Conservation (phyloP, 2,797 vertebrate species). For the Alcedo quadribrachys region DNA sequence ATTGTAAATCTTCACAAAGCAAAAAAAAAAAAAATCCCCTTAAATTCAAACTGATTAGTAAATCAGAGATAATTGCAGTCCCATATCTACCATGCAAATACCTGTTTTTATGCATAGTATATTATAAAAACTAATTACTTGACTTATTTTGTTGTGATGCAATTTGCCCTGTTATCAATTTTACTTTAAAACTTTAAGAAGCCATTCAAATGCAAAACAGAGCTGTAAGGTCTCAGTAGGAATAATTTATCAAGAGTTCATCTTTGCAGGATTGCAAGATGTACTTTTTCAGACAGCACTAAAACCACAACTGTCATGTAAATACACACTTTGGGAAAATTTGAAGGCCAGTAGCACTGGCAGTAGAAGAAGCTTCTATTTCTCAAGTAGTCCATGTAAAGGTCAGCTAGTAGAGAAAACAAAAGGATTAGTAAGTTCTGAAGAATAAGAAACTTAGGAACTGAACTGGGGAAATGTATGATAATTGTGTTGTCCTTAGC, state of each 20-base stretch:
- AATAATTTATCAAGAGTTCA: conserved; percentile 10
- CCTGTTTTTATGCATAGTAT: neutral
- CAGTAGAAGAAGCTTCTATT: neutral
- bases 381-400: conserved; percentile 19
- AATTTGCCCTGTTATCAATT: neutral
- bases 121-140: neutral
- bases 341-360: neutral
- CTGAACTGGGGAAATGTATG: neutral
- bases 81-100: neutral
- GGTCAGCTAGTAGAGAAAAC: conserved; percentile 36
- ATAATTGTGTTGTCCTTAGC: neutral
- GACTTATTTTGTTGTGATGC: neutral
- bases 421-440: neutral
- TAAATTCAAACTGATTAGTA: neutral
- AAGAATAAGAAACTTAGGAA: neutral
- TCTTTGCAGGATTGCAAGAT: neutral
- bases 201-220: neutral
- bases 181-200: conserved; percentile 13
- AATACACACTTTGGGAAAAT: conserved; percentile 36
- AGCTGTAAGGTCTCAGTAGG: neutral
- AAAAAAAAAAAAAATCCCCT: neutral
- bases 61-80: neutral
- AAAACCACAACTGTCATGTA: conserved; percentile 39
- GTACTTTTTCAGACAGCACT: conserved; percentile 25
- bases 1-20: neutral